Percentiles rank a stretch among this genome's conserved stretches.
phyloP scores from a whole-genome alignment of 2,797 vertebrate genomes.

The Scomberomorus guttatus region DNA sequence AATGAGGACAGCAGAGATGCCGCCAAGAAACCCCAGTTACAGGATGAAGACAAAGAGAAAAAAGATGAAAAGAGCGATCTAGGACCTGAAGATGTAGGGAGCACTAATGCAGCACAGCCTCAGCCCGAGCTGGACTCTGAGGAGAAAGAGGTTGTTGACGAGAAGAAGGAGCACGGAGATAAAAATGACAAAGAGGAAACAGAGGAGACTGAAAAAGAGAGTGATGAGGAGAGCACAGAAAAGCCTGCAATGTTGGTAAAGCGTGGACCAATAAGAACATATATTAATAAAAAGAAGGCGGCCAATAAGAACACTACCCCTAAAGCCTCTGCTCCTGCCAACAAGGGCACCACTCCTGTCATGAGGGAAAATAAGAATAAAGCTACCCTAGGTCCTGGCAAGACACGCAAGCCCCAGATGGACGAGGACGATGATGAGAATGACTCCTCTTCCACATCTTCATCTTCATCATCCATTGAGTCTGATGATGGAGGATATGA shows the following conservation, averaged over 20 bases:
- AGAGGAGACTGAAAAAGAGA: constrained; percentile 17
- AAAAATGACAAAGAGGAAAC: constrained; percentile 36
- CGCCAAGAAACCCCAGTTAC: constrained; percentile 18
- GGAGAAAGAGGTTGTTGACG: constrained; percentile 68
- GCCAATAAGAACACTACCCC: constrained; percentile 70
- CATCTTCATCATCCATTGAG: constrained; percentile 83
- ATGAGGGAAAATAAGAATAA: constrained; percentile 79
- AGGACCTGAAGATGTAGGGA: constrained; percentile 68
- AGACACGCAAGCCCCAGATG: constrained; percentile 50
- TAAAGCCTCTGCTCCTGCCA: constrained; percentile 39
- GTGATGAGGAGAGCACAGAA: constrained; percentile 79
- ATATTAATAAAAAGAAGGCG: constrained; percentile 79
- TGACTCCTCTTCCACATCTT: constrained; percentile 59
- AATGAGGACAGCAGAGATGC: constrained; percentile 75
- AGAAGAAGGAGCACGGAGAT: constrained; percentile 68
- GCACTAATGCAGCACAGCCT: constrained; percentile 58
- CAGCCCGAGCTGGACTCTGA: constrained; percentile 65
- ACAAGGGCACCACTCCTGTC: constrained; percentile 50
- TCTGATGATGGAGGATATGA: constrained; percentile 94
- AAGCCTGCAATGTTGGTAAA: constrained; percentile 51
- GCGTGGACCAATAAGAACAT: constrained; percentile 78
- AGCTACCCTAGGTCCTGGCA: constrained; percentile 40
- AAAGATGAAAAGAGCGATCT: constrained; percentile 63
- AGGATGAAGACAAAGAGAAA: constrained; percentile 57
- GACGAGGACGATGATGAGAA: constrained; percentile 57